These are phyloP conservation scores for Trichonephila inaurata DNA, from an alignment of 1,140 invertebrate species.

Conservation along the genomic window DNA sequence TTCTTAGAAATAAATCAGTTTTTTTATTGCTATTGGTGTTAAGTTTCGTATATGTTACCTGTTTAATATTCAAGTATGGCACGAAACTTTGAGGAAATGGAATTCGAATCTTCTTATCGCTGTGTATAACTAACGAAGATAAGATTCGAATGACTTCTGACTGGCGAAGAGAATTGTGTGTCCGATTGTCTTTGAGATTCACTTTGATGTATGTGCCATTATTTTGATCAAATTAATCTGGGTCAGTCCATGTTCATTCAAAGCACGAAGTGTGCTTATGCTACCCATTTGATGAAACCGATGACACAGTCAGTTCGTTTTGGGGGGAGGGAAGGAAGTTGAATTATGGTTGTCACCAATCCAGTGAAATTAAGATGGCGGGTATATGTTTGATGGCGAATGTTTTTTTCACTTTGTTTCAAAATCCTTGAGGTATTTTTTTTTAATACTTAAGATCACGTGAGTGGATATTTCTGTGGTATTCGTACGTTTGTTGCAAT, in stretches of 20 bases:
- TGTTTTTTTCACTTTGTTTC: neutral
- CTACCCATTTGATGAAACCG: conserved; percentile 25
- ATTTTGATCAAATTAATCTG: conserved; percentile 65
- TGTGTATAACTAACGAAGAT: conserved; percentile 40
- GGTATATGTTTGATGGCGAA: neutral
- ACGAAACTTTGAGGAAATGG: conserved; percentile 14
- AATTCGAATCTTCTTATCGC: conserved; percentile 35
- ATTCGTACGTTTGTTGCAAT: neutral
- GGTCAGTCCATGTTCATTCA: conserved; percentile 37
- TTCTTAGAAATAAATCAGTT: neutral
- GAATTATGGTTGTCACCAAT: conserved; percentile 11
- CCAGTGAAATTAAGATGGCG: conserved; percentile 23
- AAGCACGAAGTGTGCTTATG: conserved; percentile 27
- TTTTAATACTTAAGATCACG: neutral
- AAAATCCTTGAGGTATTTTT: conserved; percentile 13
- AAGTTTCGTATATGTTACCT: neutral
- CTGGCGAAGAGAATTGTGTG: neutral
- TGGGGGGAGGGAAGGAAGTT: neutral
- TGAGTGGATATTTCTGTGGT: neutral
- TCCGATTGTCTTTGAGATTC: conserved; percentile 48
- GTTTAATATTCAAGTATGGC: conserved; percentile 38
- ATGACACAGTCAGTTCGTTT: neutral
- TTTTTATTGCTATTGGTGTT: conserved; percentile 1
- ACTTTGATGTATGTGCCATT: conserved; percentile 41
- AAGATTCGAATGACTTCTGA: conserved; percentile 9